Evolutionary conservation across 2,113 vertebrate species (phyloP).

Genomic region (Otolemur garnettii): DNA sequence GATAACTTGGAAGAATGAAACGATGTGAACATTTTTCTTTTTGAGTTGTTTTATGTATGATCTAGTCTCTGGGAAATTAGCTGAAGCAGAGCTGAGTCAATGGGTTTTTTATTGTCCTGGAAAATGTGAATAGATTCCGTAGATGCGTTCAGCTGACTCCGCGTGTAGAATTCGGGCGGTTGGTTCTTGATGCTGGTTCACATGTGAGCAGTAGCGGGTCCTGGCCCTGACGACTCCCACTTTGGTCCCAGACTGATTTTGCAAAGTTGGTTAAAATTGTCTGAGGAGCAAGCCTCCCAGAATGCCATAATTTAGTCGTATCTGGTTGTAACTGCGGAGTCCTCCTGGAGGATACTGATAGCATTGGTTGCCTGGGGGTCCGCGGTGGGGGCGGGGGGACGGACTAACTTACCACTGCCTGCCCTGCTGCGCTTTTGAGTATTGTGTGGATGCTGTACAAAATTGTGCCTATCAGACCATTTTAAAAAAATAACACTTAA

Average conservation of each 20-base stretch:
- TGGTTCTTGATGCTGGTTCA: neutral
- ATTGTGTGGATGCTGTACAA: neutral
- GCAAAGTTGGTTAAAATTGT: slow-evolving; percentile 24
- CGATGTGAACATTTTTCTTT: neutral
- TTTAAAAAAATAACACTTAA: slow-evolving; percentile 71
- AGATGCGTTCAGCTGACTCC: slow-evolving; percentile 1
- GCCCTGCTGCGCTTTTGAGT: neutral
- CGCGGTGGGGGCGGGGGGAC: neutral
- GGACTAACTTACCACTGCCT: neutral
- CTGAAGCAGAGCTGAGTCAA: slow-evolving; percentile 61
- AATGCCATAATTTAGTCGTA: neutral
- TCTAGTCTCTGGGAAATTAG: slow-evolving; percentile 49
- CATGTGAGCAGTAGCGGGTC: neutral
- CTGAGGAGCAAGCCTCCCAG: neutral
- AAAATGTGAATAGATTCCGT: slow-evolving; percentile 60
- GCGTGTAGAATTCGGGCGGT: neutral
- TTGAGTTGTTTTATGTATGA: slow-evolving; percentile 34
- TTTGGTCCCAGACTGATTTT: neutral
- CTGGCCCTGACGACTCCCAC: no score
- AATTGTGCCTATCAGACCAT: slow-evolving; percentile 48
- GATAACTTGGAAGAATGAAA: slow-evolving; percentile 35
- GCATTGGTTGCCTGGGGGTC: neutral
- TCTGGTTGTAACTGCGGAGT: slow-evolving; percentile 35
- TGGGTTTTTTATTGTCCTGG: slow-evolving; percentile 60
- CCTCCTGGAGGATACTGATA: neutral